phyloP scores from a whole-genome alignment of 2,113 vertebrate species.

The Polypterus senegalus region DNA sequence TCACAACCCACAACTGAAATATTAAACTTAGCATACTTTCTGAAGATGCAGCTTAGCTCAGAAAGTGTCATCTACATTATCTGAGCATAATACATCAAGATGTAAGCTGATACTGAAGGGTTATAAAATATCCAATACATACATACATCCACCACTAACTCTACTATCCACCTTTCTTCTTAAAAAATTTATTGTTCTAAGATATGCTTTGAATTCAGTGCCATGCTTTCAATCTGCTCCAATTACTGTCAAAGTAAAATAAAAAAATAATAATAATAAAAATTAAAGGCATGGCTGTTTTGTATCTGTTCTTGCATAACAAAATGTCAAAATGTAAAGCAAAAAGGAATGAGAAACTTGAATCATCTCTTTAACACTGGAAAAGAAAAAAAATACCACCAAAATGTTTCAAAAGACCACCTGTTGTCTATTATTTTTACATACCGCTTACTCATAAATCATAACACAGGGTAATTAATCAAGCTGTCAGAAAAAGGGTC shows the following conservation, averaged over 20 bases:
- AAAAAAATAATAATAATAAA: neutral
- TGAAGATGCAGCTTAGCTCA: constrained; percentile 53
- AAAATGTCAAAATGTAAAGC: constrained; percentile 41
- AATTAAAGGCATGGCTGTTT: constrained; percentile 6
- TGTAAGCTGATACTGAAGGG: constrained; percentile 59
- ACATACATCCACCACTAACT: too few relatives aligned
- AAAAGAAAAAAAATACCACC: constrained; percentile 67
- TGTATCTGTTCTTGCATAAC: constrained; percentile 52
- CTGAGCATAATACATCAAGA: constrained; percentile 67
- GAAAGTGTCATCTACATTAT: constrained; percentile 62
- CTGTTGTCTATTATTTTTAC: constrained; percentile 99
- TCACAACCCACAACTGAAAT: constrained; percentile 59
- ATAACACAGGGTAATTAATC: constrained; percentile 99
- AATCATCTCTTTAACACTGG: constrained; percentile 60
- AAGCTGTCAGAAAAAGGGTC: constrained; percentile 97
- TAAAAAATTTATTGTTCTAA: too few relatives aligned
- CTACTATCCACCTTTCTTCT: too few relatives aligned
- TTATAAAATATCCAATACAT: constrained; percentile 33
- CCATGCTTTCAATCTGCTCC: too few relatives aligned
- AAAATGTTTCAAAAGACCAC: constrained; percentile 84
- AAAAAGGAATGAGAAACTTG: constrained; percentile 29
- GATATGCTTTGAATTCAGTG: too few relatives aligned
- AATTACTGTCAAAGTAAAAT: too few relatives aligned
- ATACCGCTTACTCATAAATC: constrained; percentile 99
- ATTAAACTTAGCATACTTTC: constrained; percentile 64